Conservation (phyloP, 2,888 invertebrate species). For the Apantesis nais region DNA sequence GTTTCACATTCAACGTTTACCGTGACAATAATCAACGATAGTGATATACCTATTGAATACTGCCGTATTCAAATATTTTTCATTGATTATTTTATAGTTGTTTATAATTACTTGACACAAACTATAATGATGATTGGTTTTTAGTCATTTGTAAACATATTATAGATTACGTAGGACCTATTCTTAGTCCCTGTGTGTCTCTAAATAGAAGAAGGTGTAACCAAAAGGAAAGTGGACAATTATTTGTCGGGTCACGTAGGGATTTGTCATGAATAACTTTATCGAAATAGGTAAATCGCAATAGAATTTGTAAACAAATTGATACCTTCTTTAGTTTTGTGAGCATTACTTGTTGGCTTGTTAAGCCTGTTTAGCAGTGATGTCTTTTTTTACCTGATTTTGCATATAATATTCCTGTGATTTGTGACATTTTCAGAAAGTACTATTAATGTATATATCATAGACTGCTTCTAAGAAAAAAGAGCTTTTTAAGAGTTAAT, state of each 20-base stretch:
- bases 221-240: no score
- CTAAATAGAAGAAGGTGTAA: no score
- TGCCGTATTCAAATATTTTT: slow-evolving; percentile 10
- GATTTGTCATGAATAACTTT: not conserved
- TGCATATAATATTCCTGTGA: not conserved
- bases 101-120: no score
- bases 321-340: not conserved
- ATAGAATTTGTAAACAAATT: not conserved
- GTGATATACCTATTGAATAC: slow-evolving; percentile 19
- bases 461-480: no score
- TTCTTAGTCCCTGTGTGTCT: no score
- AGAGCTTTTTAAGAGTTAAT: no score
- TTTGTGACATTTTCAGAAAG: not conserved
- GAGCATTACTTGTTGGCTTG: not conserved
- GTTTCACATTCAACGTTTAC: slow-evolving; percentile 44
- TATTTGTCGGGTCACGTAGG: no score
- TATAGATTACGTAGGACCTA: not conserved
- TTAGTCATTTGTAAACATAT: not conserved
- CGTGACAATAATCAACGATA: slow-evolving; percentile 30
- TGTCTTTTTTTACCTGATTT: not conserved
- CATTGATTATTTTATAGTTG: not conserved
- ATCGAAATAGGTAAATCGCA: not conserved
- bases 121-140: not conserved
- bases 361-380: not conserved
- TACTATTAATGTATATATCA: not conserved